Evolutionary conservation across 1,140 invertebrate genomes (phyloP).

Genomic region (Diprion similis): DNA sequence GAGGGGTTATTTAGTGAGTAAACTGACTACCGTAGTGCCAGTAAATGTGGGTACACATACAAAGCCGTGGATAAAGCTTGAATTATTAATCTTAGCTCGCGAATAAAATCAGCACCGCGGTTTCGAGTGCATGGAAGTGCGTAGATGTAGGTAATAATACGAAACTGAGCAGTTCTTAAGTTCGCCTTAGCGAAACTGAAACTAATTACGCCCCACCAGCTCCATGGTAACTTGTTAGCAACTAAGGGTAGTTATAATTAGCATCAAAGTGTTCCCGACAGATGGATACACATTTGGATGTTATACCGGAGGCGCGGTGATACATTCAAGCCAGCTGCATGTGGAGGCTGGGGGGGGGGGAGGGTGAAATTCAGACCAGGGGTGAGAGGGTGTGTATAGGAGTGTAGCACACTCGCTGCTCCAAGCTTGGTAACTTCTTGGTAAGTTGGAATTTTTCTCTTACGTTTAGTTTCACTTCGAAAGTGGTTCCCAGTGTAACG

Average conservation of each 20-base stretch:
- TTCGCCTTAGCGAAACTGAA: not conserved
- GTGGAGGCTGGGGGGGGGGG: not conserved
- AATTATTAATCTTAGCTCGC: not conserved
- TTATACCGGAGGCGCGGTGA: not conserved
- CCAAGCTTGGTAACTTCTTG: not conserved
- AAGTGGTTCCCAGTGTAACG: not conserved
- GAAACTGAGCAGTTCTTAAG: not conserved
- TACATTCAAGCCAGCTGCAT: not conserved
- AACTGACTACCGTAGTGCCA: not conserved
- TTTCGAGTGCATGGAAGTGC: too few species aligned
- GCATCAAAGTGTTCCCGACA: not conserved
- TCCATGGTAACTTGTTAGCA: not conserved
- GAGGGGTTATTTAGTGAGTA: not conserved
- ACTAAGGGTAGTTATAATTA: not conserved
- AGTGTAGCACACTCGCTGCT: not conserved
- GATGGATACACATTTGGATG: not conserved
- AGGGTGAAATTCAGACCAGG: not conserved
- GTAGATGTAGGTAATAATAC: not conserved
- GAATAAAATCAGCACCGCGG: not conserved
- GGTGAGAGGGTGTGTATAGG: too few species aligned
- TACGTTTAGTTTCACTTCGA: not conserved
- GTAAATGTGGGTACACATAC: not conserved
- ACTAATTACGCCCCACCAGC: not conserved
- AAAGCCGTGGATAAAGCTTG: not conserved
- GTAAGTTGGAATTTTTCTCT: slow-evolving; percentile 1